Base-by-base conservation (phyloP, 2,113 vertebrate genomes). In the Cinclus cinclus region DNA sequence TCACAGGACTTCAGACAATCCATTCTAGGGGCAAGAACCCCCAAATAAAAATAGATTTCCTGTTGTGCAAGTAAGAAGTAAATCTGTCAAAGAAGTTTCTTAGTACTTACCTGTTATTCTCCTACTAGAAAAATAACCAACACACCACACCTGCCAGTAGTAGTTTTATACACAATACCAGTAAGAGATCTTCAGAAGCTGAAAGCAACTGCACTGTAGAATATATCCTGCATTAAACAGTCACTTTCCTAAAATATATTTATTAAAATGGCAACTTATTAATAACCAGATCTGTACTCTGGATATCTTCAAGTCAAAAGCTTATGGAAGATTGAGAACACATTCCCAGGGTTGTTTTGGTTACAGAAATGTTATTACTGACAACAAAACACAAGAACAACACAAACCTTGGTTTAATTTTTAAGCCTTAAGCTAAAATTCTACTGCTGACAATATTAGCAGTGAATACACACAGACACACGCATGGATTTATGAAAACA, bases 261-360 rank as follows among this genome's bases (percentile, higher is more conserved):
- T 88, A 77, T 70, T 81, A 74, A 86, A 89, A 90, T 56, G 31
- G 52, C 37, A 90, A 37, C 44, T 91, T 71, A 69, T 41, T 83
- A 90, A 81, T 95, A 94, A 79, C 65, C 74, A 91, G 81, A 86
- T 69, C 37, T 50, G 53, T 64, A 64, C 73, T 84, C 86, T 94
- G 89, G 77, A 64, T 60, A 71, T 52, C 83, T 77, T 90, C 89
- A 94, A 75, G 65, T 53, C 65, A 82, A 81, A 92, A 52, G 53
- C 53, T 76, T 76, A 65, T 41, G 37, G 84, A 81, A 87, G 73
- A 39, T 39, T 17, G 14, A 19, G 44, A 89, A 91, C 31, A 46
- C 37, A 37, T 44, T 89, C 44, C 60, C 27, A 25, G 10, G 11
- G 30, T 18, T 92, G 79, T 89, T 96, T 77, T 79, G 28, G 69